Percentiles rank a stretch among this genome's conserved stretches.
Evolutionary conservation across 2,113 vertebrate species (phyloP).

Genomic region (Rana temporaria): DNA sequence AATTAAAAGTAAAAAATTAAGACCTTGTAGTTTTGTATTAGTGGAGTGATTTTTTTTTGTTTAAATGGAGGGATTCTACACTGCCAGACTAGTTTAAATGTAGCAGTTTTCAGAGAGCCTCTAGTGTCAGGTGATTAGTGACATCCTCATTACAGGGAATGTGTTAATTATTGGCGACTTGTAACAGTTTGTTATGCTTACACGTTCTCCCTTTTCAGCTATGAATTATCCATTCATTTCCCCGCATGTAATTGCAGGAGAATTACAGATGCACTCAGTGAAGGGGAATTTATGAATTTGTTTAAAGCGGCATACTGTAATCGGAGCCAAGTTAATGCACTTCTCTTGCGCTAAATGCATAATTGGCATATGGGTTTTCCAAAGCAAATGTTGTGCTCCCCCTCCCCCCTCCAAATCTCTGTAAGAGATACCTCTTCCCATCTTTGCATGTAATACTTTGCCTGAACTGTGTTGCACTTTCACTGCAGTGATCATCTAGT

Average conservation of each 20-base stretch:
- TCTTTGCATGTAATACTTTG: neutral
- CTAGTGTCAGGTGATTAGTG: conserved; percentile 48
- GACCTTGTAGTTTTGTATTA: too few species aligned
- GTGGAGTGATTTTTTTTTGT: too few species aligned
- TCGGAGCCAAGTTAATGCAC: conserved; percentile 58
- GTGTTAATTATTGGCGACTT: conserved; percentile 47
- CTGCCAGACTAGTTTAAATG: neutral
- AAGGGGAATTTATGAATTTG: conserved; percentile 64
- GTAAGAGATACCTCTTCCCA: neutral
- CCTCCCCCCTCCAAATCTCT: neutral
- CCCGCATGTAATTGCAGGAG: conserved; percentile 56
- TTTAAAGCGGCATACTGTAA: conserved; percentile 62
- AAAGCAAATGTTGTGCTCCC: neutral
- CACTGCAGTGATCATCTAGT: neutral
- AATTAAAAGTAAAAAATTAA: too few species aligned
- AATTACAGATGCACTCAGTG: conserved; percentile 64
- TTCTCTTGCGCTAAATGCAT: conserved; percentile 52
- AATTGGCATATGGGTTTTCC: conserved; percentile 27
- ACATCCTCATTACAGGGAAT: conserved; percentile 46
- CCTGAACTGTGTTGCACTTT: neutral
- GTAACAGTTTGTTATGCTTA: conserved; percentile 52
- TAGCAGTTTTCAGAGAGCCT: neutral
- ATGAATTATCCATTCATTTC: conserved; percentile 58
- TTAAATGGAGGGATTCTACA: too few species aligned
- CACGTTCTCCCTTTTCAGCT: conserved; percentile 53